A percentile compares a stretch with the other conserved stretches of the same genome.
phyloP scores from a whole-genome alignment of 2,888 invertebrate species.

The Bibio marci region DNA sequence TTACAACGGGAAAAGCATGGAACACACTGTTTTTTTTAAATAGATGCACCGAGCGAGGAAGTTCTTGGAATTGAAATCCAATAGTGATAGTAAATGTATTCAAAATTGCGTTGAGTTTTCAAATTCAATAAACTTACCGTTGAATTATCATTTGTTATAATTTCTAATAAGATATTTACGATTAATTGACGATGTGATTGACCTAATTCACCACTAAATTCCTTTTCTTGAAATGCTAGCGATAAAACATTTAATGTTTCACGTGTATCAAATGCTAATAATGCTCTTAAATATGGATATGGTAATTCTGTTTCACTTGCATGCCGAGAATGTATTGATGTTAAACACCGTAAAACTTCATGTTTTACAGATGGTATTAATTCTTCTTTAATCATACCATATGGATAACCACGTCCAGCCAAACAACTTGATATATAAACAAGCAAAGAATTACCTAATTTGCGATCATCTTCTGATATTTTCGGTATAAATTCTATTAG shows the following conservation, averaged over 20 bases:
- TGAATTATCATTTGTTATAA: conserved; percentile 50
- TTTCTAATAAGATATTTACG: conserved; percentile 58
- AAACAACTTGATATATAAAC: conserved; percentile 78
- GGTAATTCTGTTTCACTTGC: conserved; percentile 42
- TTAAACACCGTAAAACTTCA: conserved; percentile 46
- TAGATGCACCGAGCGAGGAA: too few species aligned
- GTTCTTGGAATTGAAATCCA: too few species aligned
- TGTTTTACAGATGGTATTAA: conserved; percentile 49
- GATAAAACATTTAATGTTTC: conserved; percentile 75
- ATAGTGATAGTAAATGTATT: too few species aligned
- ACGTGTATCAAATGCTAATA: conserved; percentile 65
- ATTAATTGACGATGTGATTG: conserved; percentile 54
- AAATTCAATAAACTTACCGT: conserved; percentile 34
- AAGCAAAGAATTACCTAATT: conserved; percentile 63
- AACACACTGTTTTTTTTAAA: too few species aligned
- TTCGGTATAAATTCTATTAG: conserved; percentile 46
- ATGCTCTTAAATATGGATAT: conserved; percentile 54
- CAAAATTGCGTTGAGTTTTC: too few species aligned
- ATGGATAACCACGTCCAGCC: conserved; percentile 70
- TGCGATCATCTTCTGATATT: conserved; percentile 31
- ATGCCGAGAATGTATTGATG: conserved; percentile 47
- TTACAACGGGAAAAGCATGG: too few species aligned
- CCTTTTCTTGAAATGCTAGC: conserved; percentile 66
- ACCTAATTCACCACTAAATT: conserved; percentile 57
- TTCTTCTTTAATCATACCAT: conserved; percentile 48